Percentiles rank a stretch among this genome's conserved stretches.
These are phyloP conservation scores for Hyphantria cunea DNA, from an alignment of 1,140 invertebrate species.

Conservation along the genomic window DNA sequence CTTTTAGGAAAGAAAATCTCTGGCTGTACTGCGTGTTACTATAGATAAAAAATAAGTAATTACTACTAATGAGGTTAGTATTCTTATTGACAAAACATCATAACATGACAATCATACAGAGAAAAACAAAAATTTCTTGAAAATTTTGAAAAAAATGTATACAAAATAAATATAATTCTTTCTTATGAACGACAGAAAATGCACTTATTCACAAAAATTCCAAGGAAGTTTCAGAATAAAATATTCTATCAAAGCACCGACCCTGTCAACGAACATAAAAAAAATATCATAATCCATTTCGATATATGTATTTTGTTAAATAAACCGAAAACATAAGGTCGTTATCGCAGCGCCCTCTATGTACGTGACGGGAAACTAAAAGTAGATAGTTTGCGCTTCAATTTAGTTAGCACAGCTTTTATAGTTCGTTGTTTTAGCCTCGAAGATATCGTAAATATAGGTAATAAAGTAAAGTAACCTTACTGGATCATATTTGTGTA, in stretches of 20 bases:
- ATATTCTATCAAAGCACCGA: neutral
- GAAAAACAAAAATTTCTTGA: too few relatives aligned
- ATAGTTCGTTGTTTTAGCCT: conserved; percentile 27
- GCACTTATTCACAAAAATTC: neutral
- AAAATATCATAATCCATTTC: conserved; percentile 25
- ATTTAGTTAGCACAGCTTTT: conserved; percentile 41
- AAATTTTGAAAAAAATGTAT: too few relatives aligned
- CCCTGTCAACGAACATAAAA: neutral
- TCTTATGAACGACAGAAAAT: too few relatives aligned
- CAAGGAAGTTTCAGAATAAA: neutral
- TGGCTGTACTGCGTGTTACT: too few relatives aligned
- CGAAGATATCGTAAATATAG: conserved; percentile 12
- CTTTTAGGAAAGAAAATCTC: too few relatives aligned
- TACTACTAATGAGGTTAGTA: too few relatives aligned
- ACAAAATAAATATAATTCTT: too few relatives aligned
- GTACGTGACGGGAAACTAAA: conserved; percentile 45
- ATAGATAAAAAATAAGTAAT: too few relatives aligned
- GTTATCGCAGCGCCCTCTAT: conserved; percentile 35
- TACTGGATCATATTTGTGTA: neutral
- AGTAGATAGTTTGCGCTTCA: conserved; percentile 39
- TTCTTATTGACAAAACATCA: too few relatives aligned
- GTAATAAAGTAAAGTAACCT: conserved; percentile 4
- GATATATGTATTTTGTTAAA: conserved; percentile 33
- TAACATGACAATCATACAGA: too few relatives aligned
- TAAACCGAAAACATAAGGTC: conserved; percentile 35